These are phyloP conservation scores for Caenorhabditis sinica DNA, from an alignment of 2,888 invertebrate species.

Conservation along the genomic window DNA sequence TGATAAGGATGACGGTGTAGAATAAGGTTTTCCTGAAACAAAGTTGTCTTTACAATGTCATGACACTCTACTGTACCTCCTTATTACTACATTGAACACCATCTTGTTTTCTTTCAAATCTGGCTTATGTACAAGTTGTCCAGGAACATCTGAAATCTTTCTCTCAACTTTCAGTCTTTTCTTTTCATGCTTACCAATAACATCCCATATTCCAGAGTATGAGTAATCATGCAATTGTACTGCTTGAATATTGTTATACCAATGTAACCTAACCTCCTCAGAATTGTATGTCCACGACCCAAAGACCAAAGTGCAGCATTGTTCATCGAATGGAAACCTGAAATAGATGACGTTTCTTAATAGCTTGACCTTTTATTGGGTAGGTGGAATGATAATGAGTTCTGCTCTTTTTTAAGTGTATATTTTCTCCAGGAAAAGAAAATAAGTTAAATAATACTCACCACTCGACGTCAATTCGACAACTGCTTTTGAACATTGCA, in stretches of 20 bases:
- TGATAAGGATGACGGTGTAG: slow-evolving; percentile 98
- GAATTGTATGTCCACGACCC: slow-evolving; percentile 89
- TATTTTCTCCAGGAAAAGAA: not conserved
- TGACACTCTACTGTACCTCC: slow-evolving; percentile 67
- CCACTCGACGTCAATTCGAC: slow-evolving; percentile 79
- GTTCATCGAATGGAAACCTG: slow-evolving; percentile 80
- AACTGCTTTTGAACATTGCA: slow-evolving; percentile 89
- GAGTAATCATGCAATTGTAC: slow-evolving; percentile 93
- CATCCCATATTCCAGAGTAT: slow-evolving; percentile 98
- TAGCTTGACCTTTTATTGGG: slow-evolving; percentile 22
- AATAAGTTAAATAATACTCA: not conserved
- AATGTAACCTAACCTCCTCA: slow-evolving; percentile 91
- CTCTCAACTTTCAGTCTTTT: not conserved
- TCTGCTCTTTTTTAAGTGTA: not conserved
- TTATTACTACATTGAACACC: slow-evolving; percentile 79
- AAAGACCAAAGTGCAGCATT: slow-evolving; percentile 81
- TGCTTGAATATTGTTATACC: slow-evolving; percentile 89
- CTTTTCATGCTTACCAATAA: slow-evolving; percentile 88
- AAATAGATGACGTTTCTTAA: slow-evolving; percentile 17
- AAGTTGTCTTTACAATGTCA: not conserved
- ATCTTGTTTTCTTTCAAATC: slow-evolving; percentile 79
- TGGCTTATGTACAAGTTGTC: slow-evolving; percentile 84
- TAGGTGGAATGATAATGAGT: slow-evolving; percentile 46
- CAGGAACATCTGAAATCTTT: slow-evolving; percentile 73
- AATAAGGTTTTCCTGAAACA: slow-evolving; percentile 92